Evolutionary conservation across 2,888 invertebrate species (phyloP).

Genomic region (Oasisia sp.): DNA sequence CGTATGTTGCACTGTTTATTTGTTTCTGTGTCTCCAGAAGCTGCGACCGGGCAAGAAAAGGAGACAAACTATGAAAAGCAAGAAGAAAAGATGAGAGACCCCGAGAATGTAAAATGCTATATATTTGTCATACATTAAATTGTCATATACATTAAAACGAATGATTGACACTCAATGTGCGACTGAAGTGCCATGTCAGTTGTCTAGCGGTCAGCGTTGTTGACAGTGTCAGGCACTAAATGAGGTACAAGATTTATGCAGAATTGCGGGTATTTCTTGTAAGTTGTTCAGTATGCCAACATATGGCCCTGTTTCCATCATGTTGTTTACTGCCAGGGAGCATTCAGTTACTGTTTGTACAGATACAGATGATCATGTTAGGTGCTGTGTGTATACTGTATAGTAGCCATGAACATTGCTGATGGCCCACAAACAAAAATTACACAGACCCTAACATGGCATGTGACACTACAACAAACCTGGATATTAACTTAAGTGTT

Average conservation of each 20-base stretch:
- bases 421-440: neutral
- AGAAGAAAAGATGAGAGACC: constrained; percentile 17
- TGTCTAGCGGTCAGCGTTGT: neutral
- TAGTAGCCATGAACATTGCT: neutral
- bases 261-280: neutral
- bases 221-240: neutral
- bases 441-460: neutral
- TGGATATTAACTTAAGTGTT: neutral
- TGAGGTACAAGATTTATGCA: neutral
- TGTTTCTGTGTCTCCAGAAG: constrained; percentile 23
- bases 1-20: neutral
- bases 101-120: neutral
- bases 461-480: neutral
- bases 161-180: neutral
- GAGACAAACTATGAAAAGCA: constrained; percentile 26
- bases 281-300: neutral
- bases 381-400: neutral
- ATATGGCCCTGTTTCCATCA: neutral
- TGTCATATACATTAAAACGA: neutral
- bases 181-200: neutral
- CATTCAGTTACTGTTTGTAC: too few relatives aligned
- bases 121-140: constrained; percentile 14
- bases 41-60: constrained; percentile 26
- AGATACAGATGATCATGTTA: neutral
- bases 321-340: neutral